Conservation (phyloP, 2,113 vertebrate species). For the Neodontobutis hainanensis region DNA sequence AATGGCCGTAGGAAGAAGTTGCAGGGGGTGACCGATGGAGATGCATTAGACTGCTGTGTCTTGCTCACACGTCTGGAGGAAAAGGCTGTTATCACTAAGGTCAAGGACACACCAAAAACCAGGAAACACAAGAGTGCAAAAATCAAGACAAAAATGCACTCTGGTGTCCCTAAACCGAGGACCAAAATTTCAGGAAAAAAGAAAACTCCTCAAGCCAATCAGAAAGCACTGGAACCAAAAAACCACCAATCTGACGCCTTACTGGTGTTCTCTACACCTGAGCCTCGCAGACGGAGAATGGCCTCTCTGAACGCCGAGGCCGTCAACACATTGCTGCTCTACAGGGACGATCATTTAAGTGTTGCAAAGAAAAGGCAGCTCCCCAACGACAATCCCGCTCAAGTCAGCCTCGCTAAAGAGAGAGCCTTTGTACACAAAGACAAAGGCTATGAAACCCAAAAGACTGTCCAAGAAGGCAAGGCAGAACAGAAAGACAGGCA, state of each 20-base stretch:
- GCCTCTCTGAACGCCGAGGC: constrained; percentile 98
- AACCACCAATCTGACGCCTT: constrained; percentile 67
- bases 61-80: constrained; percentile 88
- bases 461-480: constrained; percentile 50
- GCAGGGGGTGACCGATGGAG: constrained; percentile 44
- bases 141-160: constrained; percentile 51
- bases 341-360: constrained; percentile 76
- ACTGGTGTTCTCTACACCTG: constrained; percentile 48
- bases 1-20: constrained; percentile 80
- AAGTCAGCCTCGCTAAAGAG: constrained; percentile 36
- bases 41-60: constrained; percentile 85
- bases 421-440: constrained; percentile 1
- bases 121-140: constrained; percentile 42
- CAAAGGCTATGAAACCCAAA: constrained; percentile 59
- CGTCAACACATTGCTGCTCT: constrained; percentile 92
- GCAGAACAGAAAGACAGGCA: constrained; percentile 34
- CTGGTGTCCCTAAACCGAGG: constrained; percentile 39
- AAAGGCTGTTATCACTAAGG: constrained; percentile 47
- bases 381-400: constrained; percentile 37
- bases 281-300: constrained; percentile 91
- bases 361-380: constrained; percentile 71
- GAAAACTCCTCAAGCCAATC: constrained; percentile 55
- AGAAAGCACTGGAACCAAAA: constrained; percentile 68
- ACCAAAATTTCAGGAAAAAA: constrained; percentile 58
- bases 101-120: constrained; percentile 42